phyloP scores from a whole-genome alignment of 1,140 invertebrate species.

The Galleria mellonella region DNA sequence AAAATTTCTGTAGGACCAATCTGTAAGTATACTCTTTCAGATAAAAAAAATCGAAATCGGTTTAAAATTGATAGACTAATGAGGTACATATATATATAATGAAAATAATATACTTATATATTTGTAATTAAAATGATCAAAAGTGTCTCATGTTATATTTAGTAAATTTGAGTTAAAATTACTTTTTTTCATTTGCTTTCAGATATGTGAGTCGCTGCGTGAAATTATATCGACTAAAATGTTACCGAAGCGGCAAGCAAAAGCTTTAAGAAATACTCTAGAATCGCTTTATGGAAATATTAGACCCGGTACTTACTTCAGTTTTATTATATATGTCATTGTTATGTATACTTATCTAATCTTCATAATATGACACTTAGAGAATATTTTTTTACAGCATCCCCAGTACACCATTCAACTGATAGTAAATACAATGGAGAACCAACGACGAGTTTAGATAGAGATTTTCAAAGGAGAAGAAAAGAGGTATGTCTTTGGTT shows the following conservation, averaged over 20 bases:
- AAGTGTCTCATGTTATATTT: too few species aligned
- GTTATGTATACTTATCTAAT: too few species aligned
- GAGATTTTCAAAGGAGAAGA: conserved; percentile 76
- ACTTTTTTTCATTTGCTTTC: conserved; percentile 11
- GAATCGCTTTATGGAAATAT: conserved; percentile 59
- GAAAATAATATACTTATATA: too few species aligned
- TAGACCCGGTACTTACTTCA: conserved; percentile 53
- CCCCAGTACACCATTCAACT: conserved; percentile 48
- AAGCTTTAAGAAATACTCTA: conserved; percentile 80
- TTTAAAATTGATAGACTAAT: too few species aligned
- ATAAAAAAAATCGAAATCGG: too few species aligned
- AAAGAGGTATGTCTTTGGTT: conserved; percentile 57
- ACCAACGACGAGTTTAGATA: conserved; percentile 76
- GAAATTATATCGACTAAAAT: conserved; percentile 85
- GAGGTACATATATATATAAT: too few species aligned
- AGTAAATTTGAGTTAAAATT: too few species aligned
- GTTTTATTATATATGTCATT: too few species aligned
- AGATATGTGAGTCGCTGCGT: conserved; percentile 92
- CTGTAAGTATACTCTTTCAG: too few species aligned
- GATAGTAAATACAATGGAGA: conserved; percentile 67
- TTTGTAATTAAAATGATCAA: too few species aligned
- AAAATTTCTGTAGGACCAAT: too few species aligned
- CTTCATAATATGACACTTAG: conserved; percentile 60
- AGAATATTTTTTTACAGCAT: conserved; percentile 39
- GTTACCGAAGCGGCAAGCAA: conserved; percentile 91